Base-by-base conservation (phyloP, 1,140 invertebrate species). In the Akabosia matsudoensis region DNA sequence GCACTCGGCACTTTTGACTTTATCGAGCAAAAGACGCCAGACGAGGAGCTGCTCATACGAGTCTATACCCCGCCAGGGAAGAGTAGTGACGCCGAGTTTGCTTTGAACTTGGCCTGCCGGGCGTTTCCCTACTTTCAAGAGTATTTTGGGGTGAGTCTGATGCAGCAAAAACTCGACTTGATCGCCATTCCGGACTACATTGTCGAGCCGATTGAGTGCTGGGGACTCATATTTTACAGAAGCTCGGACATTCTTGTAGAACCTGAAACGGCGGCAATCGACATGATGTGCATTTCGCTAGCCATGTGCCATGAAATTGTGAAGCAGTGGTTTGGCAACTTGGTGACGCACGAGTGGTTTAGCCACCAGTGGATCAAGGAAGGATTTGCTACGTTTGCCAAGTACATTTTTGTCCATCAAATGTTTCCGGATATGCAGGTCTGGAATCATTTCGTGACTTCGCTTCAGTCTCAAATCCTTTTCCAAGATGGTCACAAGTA, bases 351-450 rank as follows among this genome's bases (percentile, higher is more conserved):
- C n/a, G 70, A 72, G 22, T 72, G 70, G 70, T 72, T 33, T 33
- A 72, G 16, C 22, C 70, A 67, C 31, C 61, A 67, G 28, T 67
- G 61, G 61, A 3, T 67, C 1, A 67, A 67, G 28, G 61, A 67
- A 67, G 61, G 61, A 30, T 67, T 67, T 67, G 61, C 61, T 7
- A 7, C 61, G 13, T 67, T 67, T 30, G 61, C 61, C 24, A 67
- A 67, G 22, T 67, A 67, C 61, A 67, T 67, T 31, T 72, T 72
- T 45, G 70, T 72, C 16, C 34, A 34, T 28, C 16, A 34, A 34
- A 72, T 72, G 33, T 72, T 72, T 72, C 70, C 33, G 1, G 70
- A 34, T 37, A 72, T 72, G 34, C 18, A 72, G 10, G 70, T 45
- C 33, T 67, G 61, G 61, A 7, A 24, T 10, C 61, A 67, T 31